A percentile compares a stretch with the other conserved stretches of the same genome.
These are phyloP conservation scores for Desoria tigrina DNA, from an alignment of 2,888 invertebrate genomes.

Conservation along the genomic window DNA sequence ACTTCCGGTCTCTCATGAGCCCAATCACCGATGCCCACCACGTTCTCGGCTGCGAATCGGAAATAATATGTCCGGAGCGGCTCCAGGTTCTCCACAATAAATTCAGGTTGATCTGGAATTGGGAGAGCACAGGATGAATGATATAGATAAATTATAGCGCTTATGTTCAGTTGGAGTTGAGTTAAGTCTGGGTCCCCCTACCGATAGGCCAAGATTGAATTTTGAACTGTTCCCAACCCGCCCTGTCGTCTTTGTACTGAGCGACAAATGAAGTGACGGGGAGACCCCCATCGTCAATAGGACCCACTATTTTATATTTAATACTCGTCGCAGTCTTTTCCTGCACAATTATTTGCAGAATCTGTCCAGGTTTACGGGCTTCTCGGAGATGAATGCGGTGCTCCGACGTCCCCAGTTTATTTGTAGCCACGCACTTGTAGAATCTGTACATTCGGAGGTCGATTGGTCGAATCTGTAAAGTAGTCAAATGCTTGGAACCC, in stretches of 20 bases:
- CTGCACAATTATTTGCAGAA: slow-evolving; percentile 68
- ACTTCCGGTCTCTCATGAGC: slow-evolving; percentile 66
- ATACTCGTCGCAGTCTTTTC: slow-evolving; percentile 71
- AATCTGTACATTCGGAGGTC: slow-evolving; percentile 69
- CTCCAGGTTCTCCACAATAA: slow-evolving; percentile 75
- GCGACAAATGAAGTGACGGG: slow-evolving; percentile 73
- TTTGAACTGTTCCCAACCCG: slow-evolving; percentile 67
- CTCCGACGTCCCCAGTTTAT: slow-evolving; percentile 69
- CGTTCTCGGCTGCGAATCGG: slow-evolving; percentile 80
- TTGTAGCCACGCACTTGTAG: slow-evolving; percentile 81
- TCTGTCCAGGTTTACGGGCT: slow-evolving; percentile 69
- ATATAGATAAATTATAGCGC: neutral
- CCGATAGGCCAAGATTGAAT: slow-evolving; percentile 77
- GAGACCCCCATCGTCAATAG: slow-evolving; percentile 72
- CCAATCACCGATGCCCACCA: slow-evolving; percentile 78
- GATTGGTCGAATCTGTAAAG: slow-evolving; percentile 59
- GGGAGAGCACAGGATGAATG: neutral
- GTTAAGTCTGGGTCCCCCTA: slow-evolving; percentile 54
- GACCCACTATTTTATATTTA: slow-evolving; percentile 74
- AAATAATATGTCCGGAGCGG: slow-evolving; percentile 79
- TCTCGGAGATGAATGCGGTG: slow-evolving; percentile 71
- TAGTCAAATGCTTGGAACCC: neutral
- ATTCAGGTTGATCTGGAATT: slow-evolving; percentile 66
- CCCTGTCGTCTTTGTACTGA: slow-evolving; percentile 70
- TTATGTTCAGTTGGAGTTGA: too few relatives aligned